These are phyloP conservation scores for Caenorhabditis zanzibari DNA, from an alignment of 2,888 invertebrate genomes.

Conservation along the genomic window DNA sequence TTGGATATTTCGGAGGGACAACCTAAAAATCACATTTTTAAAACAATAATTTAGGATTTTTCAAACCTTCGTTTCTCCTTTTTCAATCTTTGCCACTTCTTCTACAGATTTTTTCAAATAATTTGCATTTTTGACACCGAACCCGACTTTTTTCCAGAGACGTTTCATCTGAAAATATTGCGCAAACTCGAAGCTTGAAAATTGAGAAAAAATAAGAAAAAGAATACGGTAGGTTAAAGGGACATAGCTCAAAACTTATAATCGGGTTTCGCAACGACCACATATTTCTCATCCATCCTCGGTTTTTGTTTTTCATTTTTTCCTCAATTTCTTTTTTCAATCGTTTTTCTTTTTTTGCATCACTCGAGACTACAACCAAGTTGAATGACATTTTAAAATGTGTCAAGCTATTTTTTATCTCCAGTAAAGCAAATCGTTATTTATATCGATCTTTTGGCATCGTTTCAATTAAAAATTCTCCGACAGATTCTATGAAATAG, in stretches of 20 bases:
- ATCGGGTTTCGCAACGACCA: conserved; percentile 26
- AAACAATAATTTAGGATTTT: neutral
- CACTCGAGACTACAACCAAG: neutral
- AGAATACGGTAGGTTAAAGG: conserved; percentile 49
- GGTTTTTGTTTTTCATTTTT: neutral
- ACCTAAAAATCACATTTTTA: conserved; percentile 37
- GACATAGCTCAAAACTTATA: neutral
- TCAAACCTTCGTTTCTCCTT: conserved; percentile 65
- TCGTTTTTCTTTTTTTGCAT: neutral
- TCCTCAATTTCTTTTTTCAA: too few species aligned
- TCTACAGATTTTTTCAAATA: conserved; percentile 73
- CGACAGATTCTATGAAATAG: neutral
- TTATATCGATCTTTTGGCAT: too few species aligned
- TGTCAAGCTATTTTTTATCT: too few species aligned
- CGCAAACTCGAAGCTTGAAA: too few species aligned
- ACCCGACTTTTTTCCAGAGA: conserved; percentile 73
- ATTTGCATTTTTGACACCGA: conserved; percentile 70
- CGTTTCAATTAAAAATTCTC: neutral
- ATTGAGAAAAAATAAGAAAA: neutral
- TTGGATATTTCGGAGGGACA: conserved; percentile 78
- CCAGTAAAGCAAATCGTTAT: too few species aligned
- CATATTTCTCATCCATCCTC: neutral
- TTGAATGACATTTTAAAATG: neutral
- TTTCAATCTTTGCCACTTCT: conserved; percentile 71
- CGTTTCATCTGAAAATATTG: conserved; percentile 70